Evolutionary conservation across 1,140 invertebrate genomes (phyloP), one percentile per base, ranked within the genome.

Genomic region (Pseudomyrmex flavicornis): DNA sequence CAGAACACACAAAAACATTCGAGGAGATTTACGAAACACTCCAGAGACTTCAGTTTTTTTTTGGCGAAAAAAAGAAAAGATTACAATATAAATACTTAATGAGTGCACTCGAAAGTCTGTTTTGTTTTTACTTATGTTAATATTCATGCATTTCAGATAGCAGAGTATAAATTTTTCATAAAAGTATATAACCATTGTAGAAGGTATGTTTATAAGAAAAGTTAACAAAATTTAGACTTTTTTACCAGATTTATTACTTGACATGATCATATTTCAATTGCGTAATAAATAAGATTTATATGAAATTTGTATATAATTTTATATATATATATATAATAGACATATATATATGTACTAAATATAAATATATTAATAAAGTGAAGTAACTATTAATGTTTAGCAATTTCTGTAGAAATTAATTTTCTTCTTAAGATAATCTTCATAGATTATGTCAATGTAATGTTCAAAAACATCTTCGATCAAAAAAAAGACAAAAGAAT

Each of bases 61-160:
- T 12, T 12, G 35, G 8, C 35, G 5, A 52, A n/a, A 10, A 62
- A 50, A 1, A 52, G 52, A 59, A 79, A 79, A 79, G 65, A 66
- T 79, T 48, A 44, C 8, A 26, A 44, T 15, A 76, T 22, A 13
- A 48, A 26, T 15, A 26, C 26, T 2, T 26, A 15, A 69, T 58
- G 20, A 58, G n/a, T 58, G 76, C 65, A 79, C 58, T 17, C 62
- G 13, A 77, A 56, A 35, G 44, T 1, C 66, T 79, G 26, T 44
- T 70, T 79, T 65, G 44, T 35, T 59, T 17, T 79, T 46, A 2
- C 2, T 0, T 44, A 17, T 10, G n/a, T 66, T 54, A 79, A 35
- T 26, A 48, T 59, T 70, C 3, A 44, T 50, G 20, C n/a, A 50
- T 50, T 70, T 59, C 26, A 35, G 48, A 65, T 22, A 26, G 20